These are phyloP conservation scores for Ormyrus labotus DNA, from an alignment of 2,888 invertebrate species.

Conservation along the genomic window DNA sequence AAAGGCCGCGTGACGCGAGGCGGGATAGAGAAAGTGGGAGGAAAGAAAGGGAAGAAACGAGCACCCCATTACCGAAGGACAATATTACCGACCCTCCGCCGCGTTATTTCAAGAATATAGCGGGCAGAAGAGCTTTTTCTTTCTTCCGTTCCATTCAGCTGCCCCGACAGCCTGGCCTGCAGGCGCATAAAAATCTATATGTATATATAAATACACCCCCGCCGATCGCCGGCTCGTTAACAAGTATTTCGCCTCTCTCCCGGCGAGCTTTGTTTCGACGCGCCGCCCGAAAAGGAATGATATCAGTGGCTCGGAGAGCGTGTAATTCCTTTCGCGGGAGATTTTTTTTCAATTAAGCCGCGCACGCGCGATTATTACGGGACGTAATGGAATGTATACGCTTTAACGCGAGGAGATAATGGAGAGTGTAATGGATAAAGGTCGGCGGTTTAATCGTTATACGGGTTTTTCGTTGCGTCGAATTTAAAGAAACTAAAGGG, in stretches of 20 bases:
- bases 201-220: background rate
- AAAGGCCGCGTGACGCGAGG: background rate
- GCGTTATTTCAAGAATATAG: slow-evolving; percentile 55
- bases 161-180: slow-evolving; percentile 3
- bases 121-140: slow-evolving; percentile 49
- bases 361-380: background rate
- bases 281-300: slow-evolving; percentile 19
- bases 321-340: slow-evolving; percentile 35
- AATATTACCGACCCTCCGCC: slow-evolving; percentile 51
- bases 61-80: slow-evolving; percentile 56
- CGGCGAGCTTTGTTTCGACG: slow-evolving; percentile 37
- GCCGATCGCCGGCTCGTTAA: background rate
- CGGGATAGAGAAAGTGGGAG: slow-evolving; percentile 1
- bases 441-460: too few species aligned
- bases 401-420: slow-evolving; percentile 12
- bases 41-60: slow-evolving; percentile 4
- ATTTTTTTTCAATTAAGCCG: slow-evolving; percentile 42
- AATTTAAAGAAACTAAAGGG: background rate
- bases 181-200: slow-evolving; percentile 36
- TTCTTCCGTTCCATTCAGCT: slow-evolving; percentile 38
- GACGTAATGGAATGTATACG: background rate
- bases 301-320: slow-evolving; percentile 4
- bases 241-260: background rate
- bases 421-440: slow-evolving; percentile 14
- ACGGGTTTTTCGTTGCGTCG: too few species aligned